Evolutionary conservation across 2,888 invertebrate species (phyloP).

Genomic region (Achlya flavicornis): DNA sequence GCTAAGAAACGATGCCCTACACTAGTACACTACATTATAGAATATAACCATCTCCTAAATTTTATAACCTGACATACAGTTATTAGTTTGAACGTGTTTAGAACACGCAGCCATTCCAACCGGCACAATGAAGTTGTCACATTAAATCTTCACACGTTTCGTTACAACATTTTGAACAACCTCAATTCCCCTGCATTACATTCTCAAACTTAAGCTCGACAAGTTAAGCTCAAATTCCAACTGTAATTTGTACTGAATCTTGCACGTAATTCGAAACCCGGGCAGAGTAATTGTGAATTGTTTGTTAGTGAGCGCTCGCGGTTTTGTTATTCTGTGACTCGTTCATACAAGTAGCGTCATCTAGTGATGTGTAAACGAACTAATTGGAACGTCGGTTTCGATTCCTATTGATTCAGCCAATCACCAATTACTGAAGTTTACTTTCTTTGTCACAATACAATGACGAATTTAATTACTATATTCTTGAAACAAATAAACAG

Average conservation of each 20-base stretch:
- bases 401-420: neutral
- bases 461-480: too few species aligned
- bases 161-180: neutral
- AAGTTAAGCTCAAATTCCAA: neutral
- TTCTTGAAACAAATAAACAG: too few species aligned
- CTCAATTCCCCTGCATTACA: neutral
- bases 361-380: slow-evolving; percentile 1
- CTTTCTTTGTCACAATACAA: neutral
- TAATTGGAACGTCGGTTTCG: neutral
- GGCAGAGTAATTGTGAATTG: slow-evolving; percentile 7
- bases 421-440: neutral
- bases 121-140: neutral
- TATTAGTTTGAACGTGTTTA: neutral
- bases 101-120: slow-evolving; percentile 2
- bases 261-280: slow-evolving; percentile 1
- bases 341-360: slow-evolving; percentile 10
- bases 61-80: neutral
- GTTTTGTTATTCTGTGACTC: neutral
- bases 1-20: too few species aligned
- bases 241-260: neutral
- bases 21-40: neutral
- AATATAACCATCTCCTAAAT: neutral
- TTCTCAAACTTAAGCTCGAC: neutral
- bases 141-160: slow-evolving; percentile 8
- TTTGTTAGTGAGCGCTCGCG: slow-evolving; percentile 2